Evolutionary conservation across 1,140 invertebrate species (phyloP).

Genomic region (Papilio aristodemus): DNA sequence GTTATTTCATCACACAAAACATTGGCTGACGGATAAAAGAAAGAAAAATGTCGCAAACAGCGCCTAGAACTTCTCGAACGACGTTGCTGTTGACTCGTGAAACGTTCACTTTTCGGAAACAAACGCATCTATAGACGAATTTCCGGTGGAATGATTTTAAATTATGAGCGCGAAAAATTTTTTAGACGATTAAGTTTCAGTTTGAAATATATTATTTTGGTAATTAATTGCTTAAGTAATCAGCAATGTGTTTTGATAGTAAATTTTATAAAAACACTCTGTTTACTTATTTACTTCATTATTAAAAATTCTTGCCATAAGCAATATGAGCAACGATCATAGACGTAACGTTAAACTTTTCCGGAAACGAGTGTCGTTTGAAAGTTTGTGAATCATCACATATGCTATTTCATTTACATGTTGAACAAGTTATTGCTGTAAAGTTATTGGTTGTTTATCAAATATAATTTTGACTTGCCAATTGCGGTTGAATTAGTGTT

Average conservation of each 20-base stretch:
- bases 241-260: background rate
- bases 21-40: constrained; percentile 80
- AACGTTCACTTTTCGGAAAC: constrained; percentile 80
- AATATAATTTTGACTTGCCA: constrained; percentile 38
- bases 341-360: constrained; percentile 58
- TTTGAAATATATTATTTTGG: background rate
- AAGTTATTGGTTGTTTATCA: constrained; percentile 47
- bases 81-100: constrained; percentile 81
- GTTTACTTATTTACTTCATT: background rate
- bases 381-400: constrained; percentile 74
- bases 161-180: constrained; percentile 65
- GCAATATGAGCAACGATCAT: constrained; percentile 42
- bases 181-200: background rate
- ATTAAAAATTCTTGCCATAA: constrained; percentile 38
- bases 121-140: constrained; percentile 80
- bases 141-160: constrained; percentile 77
- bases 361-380: constrained; percentile 77
- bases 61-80: constrained; percentile 79
- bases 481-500: constrained; percentile 40
- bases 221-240: background rate
- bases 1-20: constrained; percentile 81
- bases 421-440: constrained; percentile 32
- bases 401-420: constrained; percentile 62
- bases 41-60: constrained; percentile 81
- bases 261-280: background rate